phyloP scores from a whole-genome alignment of 1,140 invertebrate species.

The Brachionus rotundiformis region DNA sequence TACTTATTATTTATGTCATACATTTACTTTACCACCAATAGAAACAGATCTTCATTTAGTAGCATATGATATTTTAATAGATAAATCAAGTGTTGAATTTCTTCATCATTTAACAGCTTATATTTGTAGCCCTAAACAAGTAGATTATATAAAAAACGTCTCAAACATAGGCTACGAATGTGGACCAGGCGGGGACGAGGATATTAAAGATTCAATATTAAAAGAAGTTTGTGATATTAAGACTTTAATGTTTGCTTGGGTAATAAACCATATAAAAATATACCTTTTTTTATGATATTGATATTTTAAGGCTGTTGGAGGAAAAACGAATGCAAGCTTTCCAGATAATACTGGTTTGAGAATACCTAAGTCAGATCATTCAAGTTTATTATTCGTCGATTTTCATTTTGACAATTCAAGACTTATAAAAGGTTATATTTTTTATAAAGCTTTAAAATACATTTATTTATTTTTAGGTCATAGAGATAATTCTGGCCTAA shows the following conservation, averaged over 20 bases:
- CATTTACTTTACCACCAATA: neutral
- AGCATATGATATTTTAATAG: slow-evolving; percentile 32
- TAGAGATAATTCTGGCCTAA: neutral
- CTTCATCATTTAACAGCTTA: slow-evolving; percentile 34
- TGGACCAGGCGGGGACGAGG: neutral
- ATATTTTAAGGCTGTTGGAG: slow-evolving; percentile 9
- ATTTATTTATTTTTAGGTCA: neutral
- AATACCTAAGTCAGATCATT: neutral
- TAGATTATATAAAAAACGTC: neutral
- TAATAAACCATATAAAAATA: too few relatives aligned
- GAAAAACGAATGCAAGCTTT: slow-evolving; percentile 23
- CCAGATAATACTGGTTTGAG: slow-evolving; percentile 32
- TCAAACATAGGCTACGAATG: slow-evolving; percentile 15
- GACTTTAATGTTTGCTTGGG: slow-evolving; percentile 9
- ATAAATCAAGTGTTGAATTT: neutral
- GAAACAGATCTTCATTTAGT: slow-evolving; percentile 23
- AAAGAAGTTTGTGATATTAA: slow-evolving; percentile 15
- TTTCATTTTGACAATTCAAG: slow-evolving; percentile 45
- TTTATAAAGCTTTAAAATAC: too few relatives aligned
- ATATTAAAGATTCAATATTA: neutral
- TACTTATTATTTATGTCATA: slow-evolving; percentile 22
- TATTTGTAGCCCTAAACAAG: neutral
- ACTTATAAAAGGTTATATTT: neutral
- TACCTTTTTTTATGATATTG: neutral
- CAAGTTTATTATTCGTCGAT: neutral